Evolutionary conservation across 1,140 invertebrate genomes (phyloP).

Genomic region (Ooceraea biroi): DNA sequence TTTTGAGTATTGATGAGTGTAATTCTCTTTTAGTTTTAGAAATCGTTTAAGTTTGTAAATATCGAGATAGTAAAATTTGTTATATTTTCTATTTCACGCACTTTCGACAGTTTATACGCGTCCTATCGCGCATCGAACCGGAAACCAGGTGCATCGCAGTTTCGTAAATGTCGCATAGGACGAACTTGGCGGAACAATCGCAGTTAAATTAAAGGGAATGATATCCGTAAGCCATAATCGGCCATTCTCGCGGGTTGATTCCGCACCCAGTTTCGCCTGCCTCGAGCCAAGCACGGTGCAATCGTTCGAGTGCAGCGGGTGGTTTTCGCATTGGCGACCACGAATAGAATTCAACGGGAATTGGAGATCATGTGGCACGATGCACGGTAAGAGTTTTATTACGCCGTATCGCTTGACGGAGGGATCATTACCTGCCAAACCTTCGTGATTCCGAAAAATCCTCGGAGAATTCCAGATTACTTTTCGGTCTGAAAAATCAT

Average conservation of each 20-base stretch:
- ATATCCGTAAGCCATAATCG: slow-evolving; percentile 43
- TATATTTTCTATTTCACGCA: not conserved
- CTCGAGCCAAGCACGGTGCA: slow-evolving; percentile 15
- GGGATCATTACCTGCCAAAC: slow-evolving; percentile 4
- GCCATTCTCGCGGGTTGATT: slow-evolving; percentile 28
- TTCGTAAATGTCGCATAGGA: slow-evolving; percentile 20
- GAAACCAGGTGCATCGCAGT: not conserved
- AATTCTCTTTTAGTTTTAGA: not conserved
- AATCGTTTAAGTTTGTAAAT: not conserved
- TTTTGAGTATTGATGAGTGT: not conserved
- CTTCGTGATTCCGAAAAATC: slow-evolving; percentile 16
- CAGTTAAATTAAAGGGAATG: slow-evolving; percentile 50
- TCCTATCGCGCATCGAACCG: not conserved
- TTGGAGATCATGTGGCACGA: slow-evolving; percentile 45
- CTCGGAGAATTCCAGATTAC: not conserved
- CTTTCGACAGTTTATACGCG: not conserved
- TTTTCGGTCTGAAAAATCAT: not conserved
- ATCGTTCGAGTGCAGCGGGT: slow-evolving; percentile 37
- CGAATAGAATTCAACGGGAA: slow-evolving; percentile 66
- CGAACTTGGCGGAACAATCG: slow-evolving; percentile 22
- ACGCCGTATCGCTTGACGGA: not conserved
- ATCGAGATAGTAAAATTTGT: not conserved
- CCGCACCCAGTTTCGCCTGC: slow-evolving; percentile 29
- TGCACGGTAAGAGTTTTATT: not conserved
- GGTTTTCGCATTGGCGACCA: slow-evolving; percentile 38